A percentile compares a stretch with the other conserved stretches of the same genome.
Evolutionary conservation across 1,140 invertebrate genomes (phyloP).

Genomic region (Scaptomyza hsui): DNA sequence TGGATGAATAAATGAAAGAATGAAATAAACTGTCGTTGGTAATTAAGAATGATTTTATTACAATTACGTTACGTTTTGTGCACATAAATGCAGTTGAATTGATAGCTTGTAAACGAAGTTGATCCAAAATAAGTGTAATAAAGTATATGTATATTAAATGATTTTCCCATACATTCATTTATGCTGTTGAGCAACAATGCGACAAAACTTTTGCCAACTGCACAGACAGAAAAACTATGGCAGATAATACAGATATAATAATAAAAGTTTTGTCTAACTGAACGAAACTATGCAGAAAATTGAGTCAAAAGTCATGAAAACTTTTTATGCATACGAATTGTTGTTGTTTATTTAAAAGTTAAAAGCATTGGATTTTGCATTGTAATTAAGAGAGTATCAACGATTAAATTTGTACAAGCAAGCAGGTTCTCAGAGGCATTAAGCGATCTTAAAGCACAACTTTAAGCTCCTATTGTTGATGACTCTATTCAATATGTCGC

Average conservation of each 20-base stretch:
- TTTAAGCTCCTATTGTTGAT: neutral
- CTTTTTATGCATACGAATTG: slow-evolving; percentile 30
- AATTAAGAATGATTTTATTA: slow-evolving; percentile 1
- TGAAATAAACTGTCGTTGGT: neutral
- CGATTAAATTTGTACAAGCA: neutral
- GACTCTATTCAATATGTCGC: neutral
- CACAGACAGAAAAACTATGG: slow-evolving; percentile 19
- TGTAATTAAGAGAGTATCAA: slow-evolving; percentile 2
- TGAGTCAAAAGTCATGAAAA: slow-evolving; percentile 48
- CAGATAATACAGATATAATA: slow-evolving; percentile 45
- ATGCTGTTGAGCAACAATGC: slow-evolving; percentile 10
- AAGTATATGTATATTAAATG: neutral
- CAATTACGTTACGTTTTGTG: slow-evolving; percentile 9
- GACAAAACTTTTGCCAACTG: slow-evolving; percentile 21
- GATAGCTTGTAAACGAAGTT: neutral
- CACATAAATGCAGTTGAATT: slow-evolving; percentile 15
- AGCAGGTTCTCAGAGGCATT: neutral
- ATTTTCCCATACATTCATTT: slow-evolving; percentile 4
- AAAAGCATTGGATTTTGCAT: neutral
- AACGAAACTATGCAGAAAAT: slow-evolving; percentile 40
- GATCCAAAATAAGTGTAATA: neutral
- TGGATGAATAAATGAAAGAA: neutral
- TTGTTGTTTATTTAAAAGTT: slow-evolving; percentile 28
- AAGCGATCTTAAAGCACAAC: neutral
- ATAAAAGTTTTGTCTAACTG: slow-evolving; percentile 43